Base-by-base conservation (phyloP, 1,140 invertebrate species). In the Helicorthomorpha holstii region DNA sequence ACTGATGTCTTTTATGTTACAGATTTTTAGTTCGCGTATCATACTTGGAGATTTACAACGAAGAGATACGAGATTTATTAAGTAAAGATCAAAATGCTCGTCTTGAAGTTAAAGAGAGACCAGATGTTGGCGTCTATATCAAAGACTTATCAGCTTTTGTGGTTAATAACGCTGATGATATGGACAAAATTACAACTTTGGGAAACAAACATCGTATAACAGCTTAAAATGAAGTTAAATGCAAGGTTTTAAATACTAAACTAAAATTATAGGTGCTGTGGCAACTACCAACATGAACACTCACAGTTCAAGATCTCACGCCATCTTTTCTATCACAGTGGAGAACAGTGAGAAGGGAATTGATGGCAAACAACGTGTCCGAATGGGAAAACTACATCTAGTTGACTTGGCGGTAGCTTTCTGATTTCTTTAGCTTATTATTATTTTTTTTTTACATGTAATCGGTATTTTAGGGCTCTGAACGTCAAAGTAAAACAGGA, bases 401-500 rank as follows among this genome's bases (percentile, higher is more conserved):
- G 85, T 91, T 21, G 85, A 88, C 74, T 70, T 91, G 54, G 86
- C 86, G 27, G 84, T 80, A 61, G 74, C 71, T 66, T 59, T 64
- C 51, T 57, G 62, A 27, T 27, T 48, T 53, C 45, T 23, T 25
- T 19, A 53, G 41, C 43, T 25, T 29, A 10, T n/a, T n/a, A n/a
- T n/a, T n/a, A n/a, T n/a, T n/a, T n/a, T n/a, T n/a, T n/a, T n/a
- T n/a, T 26, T 48, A 3, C 25, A 48, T 74, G 70, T 90, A 54
- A 86, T 85, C 27, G 61, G 74, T 71, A 66, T 61, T 61, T 22
- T 54, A 79, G 76, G 79, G 79, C 24, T 92, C 87, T 0, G 89
- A 94, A 64, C 73, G 89, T 49, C 84, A 91, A 62, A 87, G 81
- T 59, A 93, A 94, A 71, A 94, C 90, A 0, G 88, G 89, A 62